Percentiles rank a stretch among this genome's conserved stretches.
Evolutionary conservation across 1,140 invertebrate genomes (phyloP).

Genomic region (Acromyrmex heyeri): DNA sequence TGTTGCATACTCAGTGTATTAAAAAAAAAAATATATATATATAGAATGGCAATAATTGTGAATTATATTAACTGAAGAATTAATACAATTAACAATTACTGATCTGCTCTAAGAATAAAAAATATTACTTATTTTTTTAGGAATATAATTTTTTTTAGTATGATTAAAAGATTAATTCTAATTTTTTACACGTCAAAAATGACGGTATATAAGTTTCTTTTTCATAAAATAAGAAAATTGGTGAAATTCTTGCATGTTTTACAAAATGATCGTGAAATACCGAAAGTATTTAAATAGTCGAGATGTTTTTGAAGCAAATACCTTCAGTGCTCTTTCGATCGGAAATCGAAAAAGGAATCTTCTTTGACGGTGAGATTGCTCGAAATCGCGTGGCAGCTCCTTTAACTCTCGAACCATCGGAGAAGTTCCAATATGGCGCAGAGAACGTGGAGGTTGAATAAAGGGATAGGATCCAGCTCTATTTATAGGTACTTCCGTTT

Average conservation of each 20-base stretch:
- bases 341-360: slow-evolving; percentile 6
- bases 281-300: slow-evolving; percentile 28
- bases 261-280: background rate
- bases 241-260: background rate
- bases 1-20: too few species aligned
- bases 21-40: too few species aligned
- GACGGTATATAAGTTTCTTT: background rate
- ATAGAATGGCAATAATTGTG: too few species aligned
- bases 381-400: slow-evolving; percentile 36
- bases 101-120: background rate
- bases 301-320: slow-evolving; percentile 47
- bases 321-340: slow-evolving; percentile 11
- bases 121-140: background rate
- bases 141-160: background rate
- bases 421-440: slow-evolving; percentile 12
- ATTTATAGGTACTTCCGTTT: slow-evolving; percentile 49
- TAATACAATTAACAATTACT: background rate
- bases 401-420: slow-evolving; percentile 55
- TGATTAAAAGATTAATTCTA: background rate
- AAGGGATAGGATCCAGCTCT: slow-evolving; percentile 48
- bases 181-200: background rate
- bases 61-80: too few species aligned
- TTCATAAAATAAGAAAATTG: slow-evolving; percentile 12
- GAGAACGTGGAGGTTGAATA: slow-evolving; percentile 27
- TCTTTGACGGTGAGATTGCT: slow-evolving; percentile 40